phyloP scores from a whole-genome alignment of 35 echinoderm and acorn worm species.

The Ophioderma brevispina region DNA sequence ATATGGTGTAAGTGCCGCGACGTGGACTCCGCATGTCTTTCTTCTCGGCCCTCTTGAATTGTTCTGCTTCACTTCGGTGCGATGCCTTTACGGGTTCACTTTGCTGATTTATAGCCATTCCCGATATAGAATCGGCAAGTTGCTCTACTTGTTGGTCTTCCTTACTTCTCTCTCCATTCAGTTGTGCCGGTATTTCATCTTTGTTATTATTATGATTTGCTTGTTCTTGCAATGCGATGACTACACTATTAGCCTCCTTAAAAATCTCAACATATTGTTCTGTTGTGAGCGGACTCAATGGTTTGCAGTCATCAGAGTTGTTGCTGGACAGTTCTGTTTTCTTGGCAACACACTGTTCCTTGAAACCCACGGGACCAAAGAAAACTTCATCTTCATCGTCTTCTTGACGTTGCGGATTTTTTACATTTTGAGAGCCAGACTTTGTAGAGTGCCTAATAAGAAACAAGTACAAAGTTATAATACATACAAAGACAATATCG shows the following conservation, averaged over 20 bases:
- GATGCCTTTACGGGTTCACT: background rate
- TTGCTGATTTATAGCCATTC: background rate
- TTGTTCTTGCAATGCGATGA: constrained; percentile 31
- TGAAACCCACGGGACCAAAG: constrained; percentile 75
- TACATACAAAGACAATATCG: no score
- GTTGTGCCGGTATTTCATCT: background rate
- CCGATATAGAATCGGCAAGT: background rate
- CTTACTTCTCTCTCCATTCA: background rate
- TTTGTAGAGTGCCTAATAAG: no score
- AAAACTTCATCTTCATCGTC: constrained; percentile 92
- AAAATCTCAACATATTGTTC: constrained; percentile 76
- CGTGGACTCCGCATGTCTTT: constrained; percentile 44
- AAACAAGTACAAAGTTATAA: no score
- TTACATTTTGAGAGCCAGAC: no score
- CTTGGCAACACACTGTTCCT: constrained; percentile 73
- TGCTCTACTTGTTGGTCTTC: background rate
- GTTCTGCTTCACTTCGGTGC: background rate
- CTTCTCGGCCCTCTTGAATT: constrained; percentile 40
- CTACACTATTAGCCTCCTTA: constrained; percentile 66
- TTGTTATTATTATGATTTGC: background rate
- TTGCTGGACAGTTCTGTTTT: constrained; percentile 47
- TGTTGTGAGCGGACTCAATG: constrained; percentile 56
- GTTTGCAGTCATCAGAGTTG: background rate
- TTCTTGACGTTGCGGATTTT: no score
- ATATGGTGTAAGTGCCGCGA: constrained; percentile 40